Evolutionary conservation across 2,888 invertebrate species (phyloP).

Genomic region (Gymnosoma rotundatum): DNA sequence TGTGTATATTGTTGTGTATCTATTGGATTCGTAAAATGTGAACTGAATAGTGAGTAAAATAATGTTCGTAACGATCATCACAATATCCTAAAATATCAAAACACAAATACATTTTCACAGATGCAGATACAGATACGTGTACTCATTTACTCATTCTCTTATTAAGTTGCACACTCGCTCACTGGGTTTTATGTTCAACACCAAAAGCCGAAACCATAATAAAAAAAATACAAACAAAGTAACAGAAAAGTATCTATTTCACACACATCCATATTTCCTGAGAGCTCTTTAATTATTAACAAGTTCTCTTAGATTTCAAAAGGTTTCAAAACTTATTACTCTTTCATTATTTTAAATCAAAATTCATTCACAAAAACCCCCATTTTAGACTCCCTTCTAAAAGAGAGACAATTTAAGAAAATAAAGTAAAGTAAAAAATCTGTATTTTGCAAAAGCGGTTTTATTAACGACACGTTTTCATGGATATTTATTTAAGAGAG

Average conservation of each 20-base stretch:
- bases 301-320: conserved; percentile 25
- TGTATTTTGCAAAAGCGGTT: conserved; percentile 22
- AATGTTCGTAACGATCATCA: conserved; percentile 76
- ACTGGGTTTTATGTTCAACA: conserved; percentile 1
- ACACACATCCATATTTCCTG: conserved; percentile 47
- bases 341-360: conserved; percentile 36
- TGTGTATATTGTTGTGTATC: conserved; percentile 78
- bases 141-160: conserved; percentile 42
- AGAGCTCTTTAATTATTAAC: background rate
- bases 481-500: conserved; percentile 51
- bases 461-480: conserved; percentile 18
- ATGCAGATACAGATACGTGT: conserved; percentile 32
- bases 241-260: conserved; percentile 61
- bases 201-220: conserved; percentile 19
- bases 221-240: conserved; percentile 36
- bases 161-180: conserved; percentile 55
- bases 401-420: background rate
- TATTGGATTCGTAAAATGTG: conserved; percentile 80
- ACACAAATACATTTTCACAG: conserved; percentile 55
- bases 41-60: conserved; percentile 78
- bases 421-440: background rate
- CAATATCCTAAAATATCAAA: conserved; percentile 78
- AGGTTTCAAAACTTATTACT: conserved; percentile 17
- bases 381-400: conserved; percentile 10
- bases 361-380: conserved; percentile 70